Base-by-base conservation (phyloP, 2,888 invertebrate species). In the Emmelina monodactyla region DNA sequence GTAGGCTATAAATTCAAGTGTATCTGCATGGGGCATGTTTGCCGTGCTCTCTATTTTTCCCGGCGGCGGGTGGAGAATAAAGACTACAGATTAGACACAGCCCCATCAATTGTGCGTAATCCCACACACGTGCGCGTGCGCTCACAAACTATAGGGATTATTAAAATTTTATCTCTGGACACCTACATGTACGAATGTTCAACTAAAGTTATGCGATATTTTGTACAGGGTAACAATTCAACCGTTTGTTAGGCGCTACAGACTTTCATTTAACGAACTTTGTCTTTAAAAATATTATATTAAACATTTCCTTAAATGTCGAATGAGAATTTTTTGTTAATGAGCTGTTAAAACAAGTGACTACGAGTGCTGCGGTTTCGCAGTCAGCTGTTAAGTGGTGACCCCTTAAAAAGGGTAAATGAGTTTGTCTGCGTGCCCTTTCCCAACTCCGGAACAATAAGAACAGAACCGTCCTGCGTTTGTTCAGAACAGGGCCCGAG, bases 31-130 rank as follows among this genome's bases (percentile, higher is more conserved):
- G 19, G 19, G 9, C 19, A 19, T 19, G 9, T 19, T 19, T 19
- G 19, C 5, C 9, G 5, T 19, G 19, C 9, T 25, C n/a, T 25
- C 11, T 19, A 19, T 19, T 7, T 25, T 31, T 25, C 3, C 11
- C 11, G 3, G 25, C n/a, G 11, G 11, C 25, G 11, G 19, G 49
- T 49, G 43, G 41, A 46, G 53, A 63, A 62, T 64, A 67, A 66
- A 73, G 71, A 69, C 73, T 68, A 67, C 64, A 73, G 76, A 75
- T 78, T 76, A 78, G 71, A 63, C 62, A 58, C 55, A 51, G 62
- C 56, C 60, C 69, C 76, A 76, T 76, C 73, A 75, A 76, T 76
- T 76, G 75, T 64, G 50, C 46, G 58, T 76, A 76, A 78, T 69
- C 76, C 78, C 55, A 49, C 55, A 51, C 73, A 68, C 75, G 78